Base-by-base conservation (phyloP, 2,113 vertebrate species). In the Phalacrocorax pelagicus region DNA sequence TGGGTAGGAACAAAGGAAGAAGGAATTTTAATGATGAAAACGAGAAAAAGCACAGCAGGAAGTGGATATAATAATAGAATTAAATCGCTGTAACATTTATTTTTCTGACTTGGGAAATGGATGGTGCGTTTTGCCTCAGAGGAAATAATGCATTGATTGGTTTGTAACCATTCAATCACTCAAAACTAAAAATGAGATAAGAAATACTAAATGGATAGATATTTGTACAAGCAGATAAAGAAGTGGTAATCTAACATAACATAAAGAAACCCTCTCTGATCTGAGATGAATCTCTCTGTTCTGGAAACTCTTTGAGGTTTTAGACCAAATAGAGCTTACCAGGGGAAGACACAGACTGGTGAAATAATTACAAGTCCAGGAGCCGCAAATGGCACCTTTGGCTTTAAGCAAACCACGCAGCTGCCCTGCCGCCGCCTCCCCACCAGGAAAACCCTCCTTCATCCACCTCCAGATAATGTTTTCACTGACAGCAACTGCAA, bases 61-160 rank as follows among this genome's bases (percentile, higher is more conserved):
- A 97, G 95, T 46, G 54, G 86, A 66, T 86, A 78, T 21, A 93
- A 72, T 91, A 95, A 94, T 22, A 91, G 92, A 95, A 96, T 96
- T 88, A 96, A 97, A 96, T 84, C 0, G 71, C 94, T 84, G 5
- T n/a, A 77, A 66, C 91, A 58, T 95, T 95, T 91, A 75, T 96
- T 96, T 70, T 96, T 93, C 94, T 86, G 94, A 86, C 81, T 94
- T 81, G 54, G 71, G 86, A 93, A 96, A 97, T 36, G 92, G 91
- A 96, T 94, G 55, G 65, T 18, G n/a, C 74, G 70, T 91, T 96
- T 89, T 92, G 81, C 85, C 95, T 96, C 11, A 1, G 90, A 94
- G 96, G 96, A 97, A 97, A 97, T 97, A 95, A 95, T 8, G 69
- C 92, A 97, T 97, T 91, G 94, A 98, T 96, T 96, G 92, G 92